These are phyloP conservation scores for Oryzias woworae DNA, from an alignment of 2,113 vertebrate genomes.

Conservation along the genomic window DNA sequence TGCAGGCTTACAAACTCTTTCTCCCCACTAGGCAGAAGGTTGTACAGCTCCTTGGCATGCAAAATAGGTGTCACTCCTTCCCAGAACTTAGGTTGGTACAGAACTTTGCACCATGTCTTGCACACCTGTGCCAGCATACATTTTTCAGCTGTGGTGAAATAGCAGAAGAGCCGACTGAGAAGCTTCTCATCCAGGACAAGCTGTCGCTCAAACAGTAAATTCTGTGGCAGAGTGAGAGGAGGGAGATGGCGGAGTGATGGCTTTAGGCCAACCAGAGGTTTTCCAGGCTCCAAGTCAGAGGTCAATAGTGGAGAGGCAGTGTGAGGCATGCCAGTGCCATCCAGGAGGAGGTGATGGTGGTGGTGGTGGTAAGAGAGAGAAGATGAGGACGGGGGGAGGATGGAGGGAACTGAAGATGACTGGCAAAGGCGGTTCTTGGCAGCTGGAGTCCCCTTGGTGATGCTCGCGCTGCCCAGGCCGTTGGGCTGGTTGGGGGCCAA, in stretches of 20 bases:
- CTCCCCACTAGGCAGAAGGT: constrained; percentile 86
- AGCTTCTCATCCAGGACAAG: constrained; percentile 95
- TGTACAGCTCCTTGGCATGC: constrained; percentile 98
- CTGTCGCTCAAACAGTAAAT: constrained; percentile 83
- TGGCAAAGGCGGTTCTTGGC: constrained; percentile 97
- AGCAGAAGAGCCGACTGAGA: constrained; percentile 95
- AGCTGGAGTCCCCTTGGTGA: constrained; percentile 97
- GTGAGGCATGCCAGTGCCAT: constrained; percentile 73
- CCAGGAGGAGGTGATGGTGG: constrained; percentile 76
- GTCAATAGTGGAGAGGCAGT: constrained; percentile 81
- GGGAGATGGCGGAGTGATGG: constrained; percentile 73
- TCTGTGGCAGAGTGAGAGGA: constrained; percentile 72
- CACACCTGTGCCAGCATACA: constrained; percentile 95
- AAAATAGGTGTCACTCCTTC: constrained; percentile 92
- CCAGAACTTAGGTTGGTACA: constrained; percentile 99
- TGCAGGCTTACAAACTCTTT: constrained; percentile 98
- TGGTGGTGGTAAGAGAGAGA: constrained; percentile 81
- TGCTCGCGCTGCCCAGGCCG: constrained; percentile 93
- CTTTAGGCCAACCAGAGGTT: constrained; percentile 73
- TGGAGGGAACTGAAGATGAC: constrained; percentile 89
- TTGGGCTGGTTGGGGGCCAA: constrained; percentile 90
- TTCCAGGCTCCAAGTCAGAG: constrained; percentile 72
- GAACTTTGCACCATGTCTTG: constrained; percentile 93
- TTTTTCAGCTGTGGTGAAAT: constrained; percentile 95
- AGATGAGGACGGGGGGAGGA: constrained; percentile 80